Conservation (phyloP, 2,113 vertebrate genomes). For the Tragelaphus scriptus region DNA sequence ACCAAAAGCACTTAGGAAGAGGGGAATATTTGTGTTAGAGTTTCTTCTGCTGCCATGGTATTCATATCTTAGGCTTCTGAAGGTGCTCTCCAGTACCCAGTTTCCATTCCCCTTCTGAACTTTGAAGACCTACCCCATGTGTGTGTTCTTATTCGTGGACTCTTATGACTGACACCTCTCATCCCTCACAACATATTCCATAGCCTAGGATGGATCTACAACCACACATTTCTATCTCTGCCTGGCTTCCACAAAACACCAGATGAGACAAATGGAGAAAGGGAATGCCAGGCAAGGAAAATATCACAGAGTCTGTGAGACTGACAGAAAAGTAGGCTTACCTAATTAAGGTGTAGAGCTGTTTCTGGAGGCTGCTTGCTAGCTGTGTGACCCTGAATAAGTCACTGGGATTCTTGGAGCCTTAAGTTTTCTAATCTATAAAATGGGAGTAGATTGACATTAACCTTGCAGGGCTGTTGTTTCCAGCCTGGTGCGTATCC, state of each 20-base stretch:
- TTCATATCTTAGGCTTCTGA: neutral
- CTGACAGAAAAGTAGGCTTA: neutral
- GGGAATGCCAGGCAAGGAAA: neutral
- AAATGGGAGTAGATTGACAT: neutral
- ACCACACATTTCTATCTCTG: neutral
- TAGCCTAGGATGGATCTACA: neutral
- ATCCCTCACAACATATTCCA: neutral
- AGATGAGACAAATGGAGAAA: neutral
- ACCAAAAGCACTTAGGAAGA: neutral
- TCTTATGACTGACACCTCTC: neutral
- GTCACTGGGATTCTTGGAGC: neutral
- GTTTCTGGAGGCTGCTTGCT: neutral
- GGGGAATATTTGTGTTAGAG: neutral
- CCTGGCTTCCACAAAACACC: neutral
- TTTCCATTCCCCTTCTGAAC: neutral
- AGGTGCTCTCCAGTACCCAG: neutral
- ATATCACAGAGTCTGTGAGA: neutral
- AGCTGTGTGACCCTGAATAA: neutral
- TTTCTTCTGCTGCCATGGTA: neutral
- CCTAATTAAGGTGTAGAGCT: neutral
- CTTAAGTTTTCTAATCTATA: constrained; percentile 4
- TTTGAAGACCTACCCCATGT: neutral
- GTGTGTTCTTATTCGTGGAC: neutral
- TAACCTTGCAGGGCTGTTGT: neutral
- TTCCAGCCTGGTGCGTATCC: neutral